phyloP scores from a whole-genome alignment of 2,888 invertebrate species.

The Phlogophora meticulosa region DNA sequence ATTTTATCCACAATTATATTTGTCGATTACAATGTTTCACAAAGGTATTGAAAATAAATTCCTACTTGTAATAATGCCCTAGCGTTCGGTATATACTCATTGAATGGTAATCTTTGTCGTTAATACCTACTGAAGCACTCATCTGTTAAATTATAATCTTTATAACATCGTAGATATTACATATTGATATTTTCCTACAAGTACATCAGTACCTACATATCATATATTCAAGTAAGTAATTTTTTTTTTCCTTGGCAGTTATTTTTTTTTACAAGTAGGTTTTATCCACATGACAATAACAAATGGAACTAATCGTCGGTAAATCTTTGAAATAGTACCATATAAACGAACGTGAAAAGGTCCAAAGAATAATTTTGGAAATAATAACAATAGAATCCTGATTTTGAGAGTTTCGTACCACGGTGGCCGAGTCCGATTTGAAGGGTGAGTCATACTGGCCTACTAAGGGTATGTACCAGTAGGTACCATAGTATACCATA shows the following conservation, averaged over 20 bases:
- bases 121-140: not conserved
- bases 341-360: not conserved
- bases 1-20: too few relatives aligned
- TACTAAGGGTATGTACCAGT: too few relatives aligned
- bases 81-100: not conserved
- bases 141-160: constrained; percentile 11
- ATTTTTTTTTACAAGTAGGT: not conserved
- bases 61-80: not conserved
- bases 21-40: too few relatives aligned
- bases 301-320: not conserved
- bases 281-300: not conserved
- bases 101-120: constrained; percentile 1
- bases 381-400: not conserved
- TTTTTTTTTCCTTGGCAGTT: not conserved
- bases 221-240: not conserved
- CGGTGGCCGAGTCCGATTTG: too few relatives aligned
- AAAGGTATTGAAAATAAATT: not conserved
- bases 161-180: not conserved
- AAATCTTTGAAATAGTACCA: too few relatives aligned
- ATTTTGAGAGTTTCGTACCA: too few relatives aligned
- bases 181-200: not conserved
- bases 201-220: not conserved
- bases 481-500: too few relatives aligned
- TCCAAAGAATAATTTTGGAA: not conserved
- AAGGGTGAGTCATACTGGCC: too few relatives aligned